Conservation (phyloP, 2,113 vertebrate species). For the Tragelaphus strepsiceros region DNA sequence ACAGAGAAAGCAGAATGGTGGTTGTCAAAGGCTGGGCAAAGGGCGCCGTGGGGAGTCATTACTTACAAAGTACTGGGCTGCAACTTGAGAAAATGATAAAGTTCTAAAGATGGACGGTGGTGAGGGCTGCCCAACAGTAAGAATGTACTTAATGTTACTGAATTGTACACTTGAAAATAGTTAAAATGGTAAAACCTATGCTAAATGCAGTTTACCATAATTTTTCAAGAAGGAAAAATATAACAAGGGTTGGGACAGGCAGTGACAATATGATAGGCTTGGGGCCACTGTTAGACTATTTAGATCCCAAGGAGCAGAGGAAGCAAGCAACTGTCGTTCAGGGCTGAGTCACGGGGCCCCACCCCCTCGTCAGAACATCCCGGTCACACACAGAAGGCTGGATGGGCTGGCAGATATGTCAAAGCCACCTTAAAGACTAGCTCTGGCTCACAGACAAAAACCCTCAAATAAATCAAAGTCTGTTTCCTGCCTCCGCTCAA, state of each 20-base stretch:
- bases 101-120: neutral
- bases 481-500: neutral
- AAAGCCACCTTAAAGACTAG: neutral
- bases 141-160: neutral
- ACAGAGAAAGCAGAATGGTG: neutral
- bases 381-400: neutral
- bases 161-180: neutral
- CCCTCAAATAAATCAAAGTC: conserved; percentile 19
- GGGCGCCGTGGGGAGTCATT: too few relatives aligned
- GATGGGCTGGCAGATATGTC: neutral
- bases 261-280: neutral
- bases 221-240: neutral
- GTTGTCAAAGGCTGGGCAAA: neutral
- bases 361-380: neutral
- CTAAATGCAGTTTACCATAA: neutral
- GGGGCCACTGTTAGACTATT: neutral
- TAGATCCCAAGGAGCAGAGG: neutral
- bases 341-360: neutral
- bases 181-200: too few relatives aligned
- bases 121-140: too few relatives aligned
- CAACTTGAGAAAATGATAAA: neutral
- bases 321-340: neutral
- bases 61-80: neutral
- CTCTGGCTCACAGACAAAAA: neutral
- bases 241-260: neutral